A percentile compares a stretch with the other conserved stretches of the same genome.
phyloP scores from a whole-genome alignment of 2,113 vertebrate genomes.

The Corynorhinus townsendii region DNA sequence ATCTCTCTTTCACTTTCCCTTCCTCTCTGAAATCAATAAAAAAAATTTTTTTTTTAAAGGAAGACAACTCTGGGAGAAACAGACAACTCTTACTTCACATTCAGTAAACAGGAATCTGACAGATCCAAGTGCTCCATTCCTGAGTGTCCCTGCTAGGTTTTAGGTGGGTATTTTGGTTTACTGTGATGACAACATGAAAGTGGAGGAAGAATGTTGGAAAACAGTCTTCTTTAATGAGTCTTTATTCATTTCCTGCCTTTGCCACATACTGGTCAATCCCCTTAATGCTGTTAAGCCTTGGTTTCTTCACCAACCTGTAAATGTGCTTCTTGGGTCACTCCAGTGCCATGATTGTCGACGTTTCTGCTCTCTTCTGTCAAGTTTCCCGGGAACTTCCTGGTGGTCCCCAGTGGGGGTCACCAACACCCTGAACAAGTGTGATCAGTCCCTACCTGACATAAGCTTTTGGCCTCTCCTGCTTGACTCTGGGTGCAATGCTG shows the following conservation, averaged over 20 bases:
- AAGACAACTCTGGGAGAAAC: not conserved
- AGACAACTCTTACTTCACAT: not conserved
- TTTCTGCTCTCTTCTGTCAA: not conserved
- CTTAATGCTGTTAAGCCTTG: not conserved
- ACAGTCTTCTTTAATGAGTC: not conserved
- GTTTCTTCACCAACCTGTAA: not conserved
- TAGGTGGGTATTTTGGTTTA: not conserved
- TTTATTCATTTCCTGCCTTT: not conserved
- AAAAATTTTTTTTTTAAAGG: not conserved
- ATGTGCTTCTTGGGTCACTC: not conserved
- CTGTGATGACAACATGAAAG: not conserved
- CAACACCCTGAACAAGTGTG: not conserved
- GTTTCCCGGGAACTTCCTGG: not conserved
- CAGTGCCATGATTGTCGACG: rapidly evolving
- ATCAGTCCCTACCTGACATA: too few relatives aligned
- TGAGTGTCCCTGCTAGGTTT: rapidly evolving
- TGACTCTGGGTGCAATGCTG: not conserved
- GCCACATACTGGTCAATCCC: not conserved
- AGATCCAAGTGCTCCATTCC: not conserved
- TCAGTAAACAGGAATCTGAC: not conserved
- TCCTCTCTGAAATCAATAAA: too few relatives aligned
- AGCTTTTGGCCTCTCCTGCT: not conserved
- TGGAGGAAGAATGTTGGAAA: not conserved
- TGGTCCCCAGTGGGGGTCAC: not conserved
- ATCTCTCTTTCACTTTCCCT: too few relatives aligned